Percentiles rank a stretch among this genome's conserved stretches.
These are phyloP conservation scores for Myotis daubentonii DNA, from an alignment of 2,797 vertebrate genomes.

Conservation along the genomic window DNA sequence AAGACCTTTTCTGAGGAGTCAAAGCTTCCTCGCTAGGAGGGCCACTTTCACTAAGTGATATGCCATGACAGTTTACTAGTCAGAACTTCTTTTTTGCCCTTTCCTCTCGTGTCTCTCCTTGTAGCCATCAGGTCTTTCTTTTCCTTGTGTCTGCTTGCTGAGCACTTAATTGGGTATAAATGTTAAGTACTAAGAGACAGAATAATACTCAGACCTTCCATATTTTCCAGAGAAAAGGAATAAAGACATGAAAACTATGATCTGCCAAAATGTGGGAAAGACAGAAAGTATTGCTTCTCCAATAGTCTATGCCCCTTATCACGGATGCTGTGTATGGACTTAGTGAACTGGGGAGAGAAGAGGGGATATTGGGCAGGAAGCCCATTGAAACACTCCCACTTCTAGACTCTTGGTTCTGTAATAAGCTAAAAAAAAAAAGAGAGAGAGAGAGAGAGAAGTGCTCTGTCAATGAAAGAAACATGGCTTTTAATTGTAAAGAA, in stretches of 20 bases:
- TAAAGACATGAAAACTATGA: background rate
- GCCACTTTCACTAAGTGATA: background rate
- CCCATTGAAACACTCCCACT: background rate
- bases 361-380: background rate
- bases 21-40: background rate
- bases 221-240: background rate
- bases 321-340: background rate
- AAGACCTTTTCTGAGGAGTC: constrained; percentile 22
- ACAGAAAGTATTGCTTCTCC: background rate
- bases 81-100: background rate
- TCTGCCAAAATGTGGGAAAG: background rate
- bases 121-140: background rate
- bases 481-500: background rate
- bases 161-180: constrained; percentile 44
- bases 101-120: background rate
- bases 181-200: constrained; percentile 29
- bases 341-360: too few species aligned
- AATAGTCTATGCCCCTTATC: background rate
- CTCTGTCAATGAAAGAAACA: background rate
- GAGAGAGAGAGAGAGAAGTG: background rate
- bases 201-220: background rate
- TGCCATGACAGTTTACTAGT: background rate
- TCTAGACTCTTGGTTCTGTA: background rate
- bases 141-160: background rate
- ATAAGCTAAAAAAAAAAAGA: background rate